Conservation (phyloP, 2,797 vertebrate genomes). For the Coendou prehensilis region DNA sequence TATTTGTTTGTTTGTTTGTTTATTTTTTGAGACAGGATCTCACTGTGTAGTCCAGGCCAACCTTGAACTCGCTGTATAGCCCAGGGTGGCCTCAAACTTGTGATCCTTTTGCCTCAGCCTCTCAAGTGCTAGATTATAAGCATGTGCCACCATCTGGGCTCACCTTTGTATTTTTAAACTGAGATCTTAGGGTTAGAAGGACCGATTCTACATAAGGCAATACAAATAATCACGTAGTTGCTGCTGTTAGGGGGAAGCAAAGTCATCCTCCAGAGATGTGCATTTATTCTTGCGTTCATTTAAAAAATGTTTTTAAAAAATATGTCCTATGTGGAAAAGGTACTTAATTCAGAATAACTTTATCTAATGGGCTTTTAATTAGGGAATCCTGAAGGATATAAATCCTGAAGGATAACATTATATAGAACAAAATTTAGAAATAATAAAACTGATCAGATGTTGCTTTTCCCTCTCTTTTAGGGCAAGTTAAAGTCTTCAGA, state of each 20-base stretch:
- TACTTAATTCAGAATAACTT: slow-evolving; percentile 35
- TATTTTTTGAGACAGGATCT: neutral
- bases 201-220: neutral
- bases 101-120: neutral
- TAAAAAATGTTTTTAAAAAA: slow-evolving; percentile 28
- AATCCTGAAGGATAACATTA: neutral
- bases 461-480: slow-evolving; percentile 85
- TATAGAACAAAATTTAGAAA: slow-evolving; percentile 45
- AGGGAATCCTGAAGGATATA: slow-evolving; percentile 1
- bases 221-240: neutral
- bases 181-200: neutral
- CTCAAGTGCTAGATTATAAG: neutral
- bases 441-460: slow-evolving; percentile 37
- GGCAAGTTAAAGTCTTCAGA: slow-evolving; percentile 98
- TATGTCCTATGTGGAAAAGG: neutral
- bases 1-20: neutral
- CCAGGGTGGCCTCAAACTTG: neutral
- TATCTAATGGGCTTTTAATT: slow-evolving; percentile 30
- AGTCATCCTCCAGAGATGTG: neutral
- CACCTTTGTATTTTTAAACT: slow-evolving; percentile 29
- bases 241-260: slow-evolving; percentile 21
- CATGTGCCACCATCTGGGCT: neutral
- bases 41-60: neutral
- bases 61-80: neutral
- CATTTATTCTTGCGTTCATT: slow-evolving; percentile 52